Evolutionary conservation across 2,797 vertebrate species (phyloP).

Genomic region (Calcarius lapponicus): DNA sequence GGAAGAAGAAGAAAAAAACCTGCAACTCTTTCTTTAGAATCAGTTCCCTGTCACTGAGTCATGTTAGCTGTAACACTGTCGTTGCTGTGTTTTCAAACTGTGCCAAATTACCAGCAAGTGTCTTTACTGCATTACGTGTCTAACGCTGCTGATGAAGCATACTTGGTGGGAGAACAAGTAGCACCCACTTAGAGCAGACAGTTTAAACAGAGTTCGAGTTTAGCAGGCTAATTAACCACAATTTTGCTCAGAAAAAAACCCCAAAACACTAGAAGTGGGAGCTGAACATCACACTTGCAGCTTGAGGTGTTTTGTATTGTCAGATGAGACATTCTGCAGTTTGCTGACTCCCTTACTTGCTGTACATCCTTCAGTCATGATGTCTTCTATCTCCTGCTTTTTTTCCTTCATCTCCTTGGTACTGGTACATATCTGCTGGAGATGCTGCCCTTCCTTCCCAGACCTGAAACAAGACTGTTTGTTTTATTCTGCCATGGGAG

Average conservation of each 20-base stretch:
- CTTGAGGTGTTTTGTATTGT: slow-evolving; percentile 55
- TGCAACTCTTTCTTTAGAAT: slow-evolving; percentile 63
- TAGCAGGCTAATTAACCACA: slow-evolving; percentile 40
- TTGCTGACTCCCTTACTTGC: slow-evolving; percentile 17
- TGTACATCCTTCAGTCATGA: neutral
- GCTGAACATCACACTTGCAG: slow-evolving; percentile 49
- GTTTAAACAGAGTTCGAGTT: slow-evolving; percentile 41
- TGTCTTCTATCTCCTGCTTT: slow-evolving; percentile 47
- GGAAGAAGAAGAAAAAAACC: slow-evolving; percentile 29
- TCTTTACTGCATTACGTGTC: slow-evolving; percentile 85
- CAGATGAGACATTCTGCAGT: slow-evolving; percentile 28
- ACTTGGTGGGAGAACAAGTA: slow-evolving; percentile 58
- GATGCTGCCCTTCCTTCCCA: slow-evolving; percentile 43
- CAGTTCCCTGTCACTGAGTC: slow-evolving; percentile 58
- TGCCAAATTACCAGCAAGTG: slow-evolving; percentile 97
- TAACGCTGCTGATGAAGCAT: slow-evolving; percentile 77
- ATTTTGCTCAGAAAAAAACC: slow-evolving; percentile 37
- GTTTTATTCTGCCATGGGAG: neutral
- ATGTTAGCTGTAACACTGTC: slow-evolving; percentile 47
- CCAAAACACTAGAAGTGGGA: slow-evolving; percentile 29
- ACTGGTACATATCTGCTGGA: slow-evolving; percentile 60
- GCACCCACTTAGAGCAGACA: slow-evolving; percentile 54
- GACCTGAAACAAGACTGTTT: slow-evolving; percentile 14
- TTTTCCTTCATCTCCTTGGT: slow-evolving; percentile 43
- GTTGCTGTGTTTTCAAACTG: slow-evolving; percentile 73